A percentile compares a stretch with the other conserved stretches of the same genome.
These are phyloP conservation scores for Nomada ferruginata DNA, from an alignment of 2,888 invertebrate genomes.

Conservation along the genomic window DNA sequence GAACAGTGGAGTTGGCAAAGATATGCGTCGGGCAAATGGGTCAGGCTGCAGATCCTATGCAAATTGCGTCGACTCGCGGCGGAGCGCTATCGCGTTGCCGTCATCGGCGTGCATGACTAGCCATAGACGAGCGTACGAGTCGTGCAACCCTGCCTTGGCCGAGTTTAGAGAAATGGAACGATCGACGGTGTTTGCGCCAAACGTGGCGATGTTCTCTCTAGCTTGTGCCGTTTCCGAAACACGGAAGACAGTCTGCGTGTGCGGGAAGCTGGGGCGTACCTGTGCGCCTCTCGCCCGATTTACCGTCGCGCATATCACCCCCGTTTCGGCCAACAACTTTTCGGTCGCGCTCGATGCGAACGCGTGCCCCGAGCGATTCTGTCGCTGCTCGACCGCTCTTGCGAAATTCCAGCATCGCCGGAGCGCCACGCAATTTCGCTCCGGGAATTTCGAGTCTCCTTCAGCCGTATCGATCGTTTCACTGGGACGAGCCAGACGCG, in stretches of 20 bases:
- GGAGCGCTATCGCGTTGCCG: constrained; percentile 43
- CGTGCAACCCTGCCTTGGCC: constrained; percentile 69
- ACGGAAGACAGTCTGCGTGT: constrained; percentile 39
- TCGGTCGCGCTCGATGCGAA: constrained; percentile 27
- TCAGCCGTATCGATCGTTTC: constrained; percentile 31
- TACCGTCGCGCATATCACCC: not conserved
- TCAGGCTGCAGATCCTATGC: constrained; percentile 54
- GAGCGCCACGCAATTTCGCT: not conserved
- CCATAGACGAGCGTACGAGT: constrained; percentile 47
- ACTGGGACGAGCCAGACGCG: constrained; percentile 39
- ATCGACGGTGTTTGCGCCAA: not conserved
- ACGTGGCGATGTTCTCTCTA: constrained; percentile 2
- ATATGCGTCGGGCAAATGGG: constrained; percentile 45
- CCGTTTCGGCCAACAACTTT: constrained; percentile 54
- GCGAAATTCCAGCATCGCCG: not conserved
- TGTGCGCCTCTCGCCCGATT: not conserved
- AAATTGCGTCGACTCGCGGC: constrained; percentile 46
- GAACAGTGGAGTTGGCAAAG: not conserved
- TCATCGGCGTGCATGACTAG: constrained; percentile 61
- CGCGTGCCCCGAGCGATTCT: not conserved
- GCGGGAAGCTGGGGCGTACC: not conserved
- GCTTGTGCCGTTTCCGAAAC: constrained; percentile 29
- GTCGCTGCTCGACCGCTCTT: not conserved
- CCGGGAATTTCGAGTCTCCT: not conserved
- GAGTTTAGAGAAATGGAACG: constrained; percentile 68